Evolutionary conservation across 2,888 invertebrate genomes (phyloP), one percentile per base, ranked within the genome.

Genomic region (Chalcosyrphus nemorum): DNA sequence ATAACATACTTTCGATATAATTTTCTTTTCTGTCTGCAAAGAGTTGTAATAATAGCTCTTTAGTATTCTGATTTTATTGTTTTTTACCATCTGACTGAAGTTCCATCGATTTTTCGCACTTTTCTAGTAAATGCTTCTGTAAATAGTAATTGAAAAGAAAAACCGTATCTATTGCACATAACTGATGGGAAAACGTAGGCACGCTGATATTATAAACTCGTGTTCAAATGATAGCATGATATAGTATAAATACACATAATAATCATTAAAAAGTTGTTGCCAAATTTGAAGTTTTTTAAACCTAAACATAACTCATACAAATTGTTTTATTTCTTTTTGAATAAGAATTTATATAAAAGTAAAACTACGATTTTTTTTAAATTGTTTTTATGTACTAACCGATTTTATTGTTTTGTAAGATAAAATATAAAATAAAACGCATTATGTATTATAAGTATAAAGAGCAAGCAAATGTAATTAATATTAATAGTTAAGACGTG

Each of bases 401-500:
- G 65, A 59, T 35, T 68, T 63, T 75, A 56, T 66, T 77, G 54
- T 74, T 82, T 84, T 84, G 72, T 74, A 78, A 70, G 52, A 74
- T 78, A 70, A 56, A 77, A 15, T 19, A 13, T 38, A 17, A 17
- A n/a, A n/a, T n/a, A n/a, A n/a, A n/a, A 52, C 45, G 13, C 7
- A 50, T 59, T 61, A 54, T 27, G 43, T 27, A 27, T 41, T n/a
- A 47, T 19, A 32, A 61, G 32, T 63, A 21, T 11, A 52, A 43
- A 52, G 41, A 47, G 0, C 24, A 24, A 24, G 24, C 4, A 63
- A 66, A 54, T 77, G 72, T 82, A 77, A 82, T 82, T 82, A 77
- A 84, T 84, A 75, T 63, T 84, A 75, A 32, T 43, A 24, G 21
- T 70, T 84, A 84, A 84, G 84, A 80, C 70, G 70, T 65, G 59